phyloP scores from a whole-genome alignment of 2,113 vertebrate species.

The Apteryx mantelli region DNA sequence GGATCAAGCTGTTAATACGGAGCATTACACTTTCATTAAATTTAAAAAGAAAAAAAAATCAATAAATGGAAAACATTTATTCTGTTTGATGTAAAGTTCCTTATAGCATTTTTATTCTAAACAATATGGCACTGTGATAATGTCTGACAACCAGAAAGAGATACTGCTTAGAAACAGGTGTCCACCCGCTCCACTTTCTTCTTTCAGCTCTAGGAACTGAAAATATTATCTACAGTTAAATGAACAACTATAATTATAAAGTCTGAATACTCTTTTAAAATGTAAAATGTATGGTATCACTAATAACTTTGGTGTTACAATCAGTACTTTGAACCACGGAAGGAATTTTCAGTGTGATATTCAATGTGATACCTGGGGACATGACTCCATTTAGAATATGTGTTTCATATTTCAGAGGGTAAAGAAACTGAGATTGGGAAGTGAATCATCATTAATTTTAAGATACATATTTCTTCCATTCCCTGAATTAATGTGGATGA shows the following conservation, averaged over 20 bases:
- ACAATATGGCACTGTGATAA: background rate
- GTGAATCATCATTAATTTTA: background rate
- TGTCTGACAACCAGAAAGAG: background rate
- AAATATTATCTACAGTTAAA: background rate
- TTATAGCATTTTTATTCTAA: background rate
- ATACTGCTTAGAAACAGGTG: background rate
- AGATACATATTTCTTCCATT: background rate
- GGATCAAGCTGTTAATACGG: background rate
- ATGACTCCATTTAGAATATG: background rate
- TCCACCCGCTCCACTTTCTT: background rate
- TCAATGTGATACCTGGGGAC: background rate
- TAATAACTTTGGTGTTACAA: background rate
- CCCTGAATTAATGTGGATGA: background rate
- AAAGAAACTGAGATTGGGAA: background rate
- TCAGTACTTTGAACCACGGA: background rate
- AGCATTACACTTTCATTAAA: slow-evolving; percentile 3
- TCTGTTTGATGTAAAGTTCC: background rate
- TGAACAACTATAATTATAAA: background rate
- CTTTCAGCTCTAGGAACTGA: background rate
- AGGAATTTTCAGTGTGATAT: background rate
- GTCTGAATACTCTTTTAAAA: background rate
- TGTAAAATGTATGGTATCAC: background rate
- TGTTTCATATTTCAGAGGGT: background rate
- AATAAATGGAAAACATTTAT: background rate
- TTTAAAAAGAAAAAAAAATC: background rate